Base-by-base conservation (phyloP, 2,113 vertebrate genomes). In the Hystrix brachyura region DNA sequence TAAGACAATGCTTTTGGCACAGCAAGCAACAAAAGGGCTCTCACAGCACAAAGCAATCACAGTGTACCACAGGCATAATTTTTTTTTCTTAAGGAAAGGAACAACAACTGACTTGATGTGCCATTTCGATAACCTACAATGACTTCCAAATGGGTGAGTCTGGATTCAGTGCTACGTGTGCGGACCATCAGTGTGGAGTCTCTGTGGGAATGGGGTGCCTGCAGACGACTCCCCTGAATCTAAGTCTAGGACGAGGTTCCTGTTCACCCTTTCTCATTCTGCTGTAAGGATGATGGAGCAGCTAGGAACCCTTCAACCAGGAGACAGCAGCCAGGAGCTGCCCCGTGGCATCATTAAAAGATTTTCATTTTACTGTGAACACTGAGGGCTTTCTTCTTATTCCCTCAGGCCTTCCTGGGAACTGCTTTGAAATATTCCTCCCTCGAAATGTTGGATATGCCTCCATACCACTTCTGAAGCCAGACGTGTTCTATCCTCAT, bases 401-500 rank as follows among this genome's bases (percentile, higher is more conserved):
- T 89, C 38, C 55, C 9, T 99, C 96, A 98, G 90, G 95, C 94
- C 98, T 98, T 98, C 92, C 95, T 98, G 94, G 98, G 98, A 91
- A 90, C 85, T 0, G 98, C 98, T 98, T 98, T 98, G 97, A 99
- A 99, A 98, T 99, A 99, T 18, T 99, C 99, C 91, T 99, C 99
- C 91, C 95, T 96, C 84, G 97, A 88, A 96, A 99, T 92, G 51
- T 96, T 64, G 8, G 97, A 89, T 67, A 98, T 83, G 65, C 98
- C 98, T 96, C 98, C 99, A 90, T 99, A 99, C 98, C 99, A 99
- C 80, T 96, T 98, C 91, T 99, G 98, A 88, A 99, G 98, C 98
- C 98, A 99, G 87, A 99, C 82, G 2, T 98, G 96, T 53, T 99
- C 98, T 96, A 99, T 94, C 82, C 97, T 98, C 98, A 99, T 99